Conservation (phyloP, 2,797 vertebrate genomes). For the Mormyrus hasselquistii region DNA sequence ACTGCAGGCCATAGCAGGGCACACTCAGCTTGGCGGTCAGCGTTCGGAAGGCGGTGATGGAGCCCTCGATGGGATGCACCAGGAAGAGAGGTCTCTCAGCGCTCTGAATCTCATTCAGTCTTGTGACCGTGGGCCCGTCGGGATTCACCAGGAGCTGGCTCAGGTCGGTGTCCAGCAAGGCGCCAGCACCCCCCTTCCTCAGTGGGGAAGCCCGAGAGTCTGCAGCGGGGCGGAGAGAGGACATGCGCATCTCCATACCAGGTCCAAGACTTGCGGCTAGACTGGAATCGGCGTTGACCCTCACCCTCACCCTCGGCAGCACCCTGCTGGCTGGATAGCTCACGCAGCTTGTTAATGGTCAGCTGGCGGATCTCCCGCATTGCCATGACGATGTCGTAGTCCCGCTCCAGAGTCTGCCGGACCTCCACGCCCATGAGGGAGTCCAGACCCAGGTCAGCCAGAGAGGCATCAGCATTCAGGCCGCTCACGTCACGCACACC, state of each 20-base stretch:
- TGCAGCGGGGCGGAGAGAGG: slow-evolving; percentile 41
- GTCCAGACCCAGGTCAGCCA: slow-evolving; percentile 89
- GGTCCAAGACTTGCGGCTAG: not conserved
- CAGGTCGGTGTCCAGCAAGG: slow-evolving; percentile 64
- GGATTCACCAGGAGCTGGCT: slow-evolving; percentile 79
- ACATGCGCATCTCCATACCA: not conserved
- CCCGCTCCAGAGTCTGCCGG: slow-evolving; percentile 84
- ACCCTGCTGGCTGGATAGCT: slow-evolving; percentile 61
- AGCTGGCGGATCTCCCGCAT: slow-evolving; percentile 88
- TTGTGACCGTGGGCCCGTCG: slow-evolving; percentile 65
- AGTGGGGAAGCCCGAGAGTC: slow-evolving; percentile 46
- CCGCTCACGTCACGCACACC: slow-evolving; percentile 78
- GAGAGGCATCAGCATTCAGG: slow-evolving; percentile 72
- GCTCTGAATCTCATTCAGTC: slow-evolving; percentile 76
- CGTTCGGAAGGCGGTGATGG: slow-evolving; percentile 67
- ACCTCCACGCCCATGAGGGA: slow-evolving; percentile 97
- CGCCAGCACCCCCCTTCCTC: slow-evolving; percentile 30
- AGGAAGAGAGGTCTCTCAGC: slow-evolving; percentile 82
- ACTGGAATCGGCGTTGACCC: not conserved
- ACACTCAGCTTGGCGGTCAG: slow-evolving; percentile 76
- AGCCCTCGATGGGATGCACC: slow-evolving; percentile 92
- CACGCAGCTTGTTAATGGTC: slow-evolving; percentile 77
- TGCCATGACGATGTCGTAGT: slow-evolving; percentile 80
- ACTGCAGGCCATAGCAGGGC: slow-evolving; percentile 90
- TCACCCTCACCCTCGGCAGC: slow-evolving; percentile 64